A percentile compares a stretch with the other conserved stretches of the same genome.
Evolutionary conservation across 2,888 invertebrate genomes (phyloP).

Genomic region (Lysandra bellargus): DNA sequence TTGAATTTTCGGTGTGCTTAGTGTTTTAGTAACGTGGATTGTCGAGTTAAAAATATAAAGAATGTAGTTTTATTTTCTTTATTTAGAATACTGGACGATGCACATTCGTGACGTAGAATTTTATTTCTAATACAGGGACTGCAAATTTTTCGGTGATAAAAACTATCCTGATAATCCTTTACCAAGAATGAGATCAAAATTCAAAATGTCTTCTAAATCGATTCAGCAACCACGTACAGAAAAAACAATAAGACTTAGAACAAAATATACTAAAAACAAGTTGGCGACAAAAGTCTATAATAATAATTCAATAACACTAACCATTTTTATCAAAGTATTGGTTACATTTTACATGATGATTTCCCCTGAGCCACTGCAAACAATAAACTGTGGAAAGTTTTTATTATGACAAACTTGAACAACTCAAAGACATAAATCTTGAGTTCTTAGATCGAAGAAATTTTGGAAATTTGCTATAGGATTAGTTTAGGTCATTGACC

Average conservation of each 20-base stretch:
- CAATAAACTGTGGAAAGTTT: slow-evolving; percentile 6
- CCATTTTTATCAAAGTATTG: slow-evolving; percentile 7
- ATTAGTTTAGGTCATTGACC: too few relatives aligned
- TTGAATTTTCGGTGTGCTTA: not conserved
- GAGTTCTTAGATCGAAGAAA: not conserved
- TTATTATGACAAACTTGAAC: slow-evolving; percentile 13
- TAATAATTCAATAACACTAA: not conserved
- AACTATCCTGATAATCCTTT: too few relatives aligned
- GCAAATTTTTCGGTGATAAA: too few relatives aligned
- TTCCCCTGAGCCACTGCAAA: slow-evolving; percentile 12
- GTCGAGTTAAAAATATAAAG: not conserved
- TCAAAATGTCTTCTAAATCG: too few relatives aligned
- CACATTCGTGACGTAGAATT: too few relatives aligned
- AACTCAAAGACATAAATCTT: not conserved
- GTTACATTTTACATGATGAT: not conserved
- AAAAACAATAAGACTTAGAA: too few relatives aligned
- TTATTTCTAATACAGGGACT: too few relatives aligned
- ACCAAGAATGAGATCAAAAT: too few relatives aligned
- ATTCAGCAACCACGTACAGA: too few relatives aligned
- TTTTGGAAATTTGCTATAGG: not conserved
- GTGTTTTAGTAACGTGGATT: not conserved
- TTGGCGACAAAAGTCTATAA: not conserved
- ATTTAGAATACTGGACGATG: too few relatives aligned
- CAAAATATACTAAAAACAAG: not conserved
- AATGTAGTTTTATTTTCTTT: not conserved